Conservation (phyloP, 2,888 invertebrate species). For the Meiosimyza decipiens region DNA sequence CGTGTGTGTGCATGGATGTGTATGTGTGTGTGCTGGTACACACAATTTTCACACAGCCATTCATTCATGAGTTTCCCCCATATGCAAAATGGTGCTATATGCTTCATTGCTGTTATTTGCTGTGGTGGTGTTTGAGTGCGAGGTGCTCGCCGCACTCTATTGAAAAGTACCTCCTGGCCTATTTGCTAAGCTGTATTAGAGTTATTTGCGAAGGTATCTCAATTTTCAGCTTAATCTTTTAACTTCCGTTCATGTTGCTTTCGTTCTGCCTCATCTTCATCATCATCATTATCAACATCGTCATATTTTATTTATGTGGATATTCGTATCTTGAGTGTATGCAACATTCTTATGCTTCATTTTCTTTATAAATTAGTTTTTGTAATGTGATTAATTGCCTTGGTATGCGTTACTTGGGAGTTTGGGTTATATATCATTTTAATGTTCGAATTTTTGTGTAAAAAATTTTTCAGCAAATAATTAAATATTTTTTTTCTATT, state of each 20-base stretch:
- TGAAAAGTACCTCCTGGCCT: neutral
- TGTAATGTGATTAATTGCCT: conserved; percentile 18
- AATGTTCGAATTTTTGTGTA: neutral
- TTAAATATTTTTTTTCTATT: no score
- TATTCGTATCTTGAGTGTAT: no score
- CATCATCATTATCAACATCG: no score
- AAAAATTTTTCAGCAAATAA: no score
- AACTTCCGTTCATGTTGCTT: no score
- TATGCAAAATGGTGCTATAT: no score
- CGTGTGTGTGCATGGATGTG: no score
- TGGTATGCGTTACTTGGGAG: conserved; percentile 15
- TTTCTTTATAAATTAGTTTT: no score
- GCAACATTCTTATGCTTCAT: no score
- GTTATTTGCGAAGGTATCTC: conserved; percentile 15
- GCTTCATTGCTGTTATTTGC: neutral
- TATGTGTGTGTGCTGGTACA: no score
- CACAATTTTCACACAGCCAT: neutral
- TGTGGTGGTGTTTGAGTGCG: neutral
- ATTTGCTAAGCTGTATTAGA: neutral
- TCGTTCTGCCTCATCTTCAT: no score
- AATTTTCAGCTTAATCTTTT: neutral
- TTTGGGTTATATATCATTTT: conserved; percentile 20
- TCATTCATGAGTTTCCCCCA: neutral
- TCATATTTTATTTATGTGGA: no score
- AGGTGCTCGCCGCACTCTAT: neutral